phyloP scores from a whole-genome alignment of 2,888 invertebrate genomes.

The Chrysolina haemoptera region DNA sequence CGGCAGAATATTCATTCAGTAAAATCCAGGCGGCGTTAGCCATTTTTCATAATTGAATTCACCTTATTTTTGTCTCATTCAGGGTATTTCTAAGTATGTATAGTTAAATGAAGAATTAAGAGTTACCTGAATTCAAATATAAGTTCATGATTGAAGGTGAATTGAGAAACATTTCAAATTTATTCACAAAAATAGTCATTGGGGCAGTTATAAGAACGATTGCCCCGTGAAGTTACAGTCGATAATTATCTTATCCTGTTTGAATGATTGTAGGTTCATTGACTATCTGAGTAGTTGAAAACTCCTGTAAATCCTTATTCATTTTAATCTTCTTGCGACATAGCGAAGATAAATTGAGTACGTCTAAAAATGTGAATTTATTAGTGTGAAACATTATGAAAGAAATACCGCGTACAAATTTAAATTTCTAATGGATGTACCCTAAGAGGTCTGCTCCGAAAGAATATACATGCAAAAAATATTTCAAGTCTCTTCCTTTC shows the following conservation, averaged over 20 bases:
- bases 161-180: too few relatives aligned
- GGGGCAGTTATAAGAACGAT: too few relatives aligned
- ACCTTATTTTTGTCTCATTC: not conserved
- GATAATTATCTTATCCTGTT: too few relatives aligned
- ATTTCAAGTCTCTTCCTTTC: not conserved
- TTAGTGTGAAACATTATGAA: slow-evolving; percentile 4
- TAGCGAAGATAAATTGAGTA: not conserved
- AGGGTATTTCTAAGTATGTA: too few relatives aligned
- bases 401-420: slow-evolving; percentile 5
- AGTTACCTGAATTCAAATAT: too few relatives aligned
- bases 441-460: not conserved
- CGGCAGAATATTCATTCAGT: not conserved
- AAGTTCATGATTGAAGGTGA: too few relatives aligned
- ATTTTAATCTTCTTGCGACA: not conserved
- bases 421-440: not conserved
- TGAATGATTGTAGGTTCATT: too few relatives aligned
- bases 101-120: too few relatives aligned
- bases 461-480: not conserved
- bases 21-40: not conserved
- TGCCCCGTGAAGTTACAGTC: too few relatives aligned
- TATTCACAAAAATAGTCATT: too few relatives aligned
- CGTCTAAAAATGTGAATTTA: not conserved
- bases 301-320: not conserved
- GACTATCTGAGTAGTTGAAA: slow-evolving; percentile 1
- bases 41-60: slow-evolving; percentile 3